Conservation (phyloP, 2,888 invertebrate genomes). For the Ernsta delagoae region DNA sequence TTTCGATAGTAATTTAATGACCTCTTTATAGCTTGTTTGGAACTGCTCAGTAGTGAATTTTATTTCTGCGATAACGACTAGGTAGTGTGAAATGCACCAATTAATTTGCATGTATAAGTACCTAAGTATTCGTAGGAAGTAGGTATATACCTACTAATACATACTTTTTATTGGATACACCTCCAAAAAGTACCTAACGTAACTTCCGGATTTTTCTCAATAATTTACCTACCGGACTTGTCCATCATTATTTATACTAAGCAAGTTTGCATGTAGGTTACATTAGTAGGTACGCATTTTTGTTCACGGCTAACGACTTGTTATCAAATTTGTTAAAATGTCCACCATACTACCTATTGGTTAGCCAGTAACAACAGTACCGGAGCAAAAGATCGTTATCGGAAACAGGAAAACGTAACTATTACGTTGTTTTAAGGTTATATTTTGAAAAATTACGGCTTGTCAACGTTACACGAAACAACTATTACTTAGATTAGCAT, state of each 20-base stretch:
- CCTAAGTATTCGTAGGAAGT: too few relatives aligned
- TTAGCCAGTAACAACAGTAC: slow-evolving; percentile 41
- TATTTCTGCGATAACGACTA: too few relatives aligned
- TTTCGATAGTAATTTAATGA: too few relatives aligned
- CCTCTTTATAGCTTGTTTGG: too few relatives aligned
- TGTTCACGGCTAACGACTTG: slow-evolving; percentile 41
- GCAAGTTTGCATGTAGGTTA: slow-evolving; percentile 3
- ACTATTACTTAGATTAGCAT: slow-evolving; percentile 8
- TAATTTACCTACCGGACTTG: neutral
- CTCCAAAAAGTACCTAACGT: neutral
- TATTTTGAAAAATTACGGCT: slow-evolving; percentile 44
- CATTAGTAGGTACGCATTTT: slow-evolving; percentile 12
- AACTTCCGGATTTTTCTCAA: slow-evolving; percentile 6
- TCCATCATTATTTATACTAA: slow-evolving; percentile 5
- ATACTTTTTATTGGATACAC: neutral
- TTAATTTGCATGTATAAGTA: too few relatives aligned
- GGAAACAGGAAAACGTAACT: slow-evolving; percentile 50
- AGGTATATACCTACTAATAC: too few relatives aligned
- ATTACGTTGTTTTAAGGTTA: slow-evolving; percentile 41
- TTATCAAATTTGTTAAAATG: slow-evolving; percentile 52
- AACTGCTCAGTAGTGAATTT: too few relatives aligned
- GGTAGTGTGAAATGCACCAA: too few relatives aligned
- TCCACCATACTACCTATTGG: slow-evolving; percentile 48
- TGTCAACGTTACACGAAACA: slow-evolving; percentile 46
- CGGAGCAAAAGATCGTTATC: slow-evolving; percentile 45